Evolutionary conservation across 2,888 invertebrate species (phyloP), one percentile per base, ranked within the genome.

Genomic region (Sphecodes monilicornis): DNA sequence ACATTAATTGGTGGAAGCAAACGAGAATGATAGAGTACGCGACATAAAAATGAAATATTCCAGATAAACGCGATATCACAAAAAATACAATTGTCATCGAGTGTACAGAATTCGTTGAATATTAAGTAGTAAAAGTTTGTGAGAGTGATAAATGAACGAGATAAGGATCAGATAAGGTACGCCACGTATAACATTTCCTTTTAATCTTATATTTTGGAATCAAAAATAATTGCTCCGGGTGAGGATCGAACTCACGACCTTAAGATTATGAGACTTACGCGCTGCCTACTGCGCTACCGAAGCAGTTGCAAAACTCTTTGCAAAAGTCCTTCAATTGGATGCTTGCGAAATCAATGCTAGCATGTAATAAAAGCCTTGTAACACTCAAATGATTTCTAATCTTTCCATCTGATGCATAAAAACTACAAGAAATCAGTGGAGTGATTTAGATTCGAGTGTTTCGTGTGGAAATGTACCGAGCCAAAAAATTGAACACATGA

Each of bases 171-270:
- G 36, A 36, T 66, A 54, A 11, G 36, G 66, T 36, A 32, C 36
- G 32, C 36, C 29, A 10, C 18, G 22, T 10, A 18, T 22, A 18
- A 54, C 54, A 54, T 54, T 54, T n/a, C n/a, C 11, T 54, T 54
- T 11, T 0, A 66, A 18, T 22, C 22, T n/a, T 8, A 68, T 13
- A 4, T 68, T 68, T n/a, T 0, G 16, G 6, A 10, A 75, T 1
- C 60, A 80, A 86, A 86, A 86, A 54, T 77, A 86, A 83, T 92
- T 97, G 97, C 97, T 97, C 97, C 97, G 97, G 97, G 97, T 97
- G 97, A 97, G 97, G 97, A 97, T 98, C 97, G 97, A 97, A 97
- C 97, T 97, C 97, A 97, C 97, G 98, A 97, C 97, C 98, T 98
- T 98, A 92, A 92, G 92, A 94, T 94, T 94, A 94, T 94, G 93